These are phyloP conservation scores for Dendrocincla fuliginosa DNA, from an alignment of 2,797 vertebrate species.

Conservation along the genomic window DNA sequence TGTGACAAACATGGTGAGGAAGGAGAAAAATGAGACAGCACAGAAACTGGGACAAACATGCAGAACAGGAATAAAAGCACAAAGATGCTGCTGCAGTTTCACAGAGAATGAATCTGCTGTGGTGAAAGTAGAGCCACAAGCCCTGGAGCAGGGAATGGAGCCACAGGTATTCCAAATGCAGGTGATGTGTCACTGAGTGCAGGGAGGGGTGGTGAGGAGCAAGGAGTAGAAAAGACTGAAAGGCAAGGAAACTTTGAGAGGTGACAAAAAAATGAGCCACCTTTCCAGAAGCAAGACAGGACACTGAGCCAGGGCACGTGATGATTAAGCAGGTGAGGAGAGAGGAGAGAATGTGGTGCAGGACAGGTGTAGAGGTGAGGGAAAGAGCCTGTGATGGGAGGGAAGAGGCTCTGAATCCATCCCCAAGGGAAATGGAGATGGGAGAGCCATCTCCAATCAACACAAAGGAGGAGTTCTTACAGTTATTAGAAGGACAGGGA, in stretches of 20 bases:
- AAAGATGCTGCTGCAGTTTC: not conserved
- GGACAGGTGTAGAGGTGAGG: not conserved
- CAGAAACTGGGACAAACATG: not conserved
- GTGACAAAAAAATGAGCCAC: not conserved
- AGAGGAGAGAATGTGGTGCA: not conserved
- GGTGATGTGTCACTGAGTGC: not conserved
- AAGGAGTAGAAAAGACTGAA: not conserved
- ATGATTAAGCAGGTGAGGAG: not conserved
- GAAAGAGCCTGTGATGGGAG: not conserved
- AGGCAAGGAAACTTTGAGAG: not conserved
- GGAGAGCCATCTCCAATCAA: not conserved
- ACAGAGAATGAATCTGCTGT: not conserved
- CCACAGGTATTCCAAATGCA: accelerated
- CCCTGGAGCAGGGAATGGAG: not conserved
- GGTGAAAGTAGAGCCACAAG: not conserved
- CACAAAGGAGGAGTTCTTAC: not conserved
- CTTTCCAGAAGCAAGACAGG: not conserved
- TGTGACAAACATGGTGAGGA: not conserved
- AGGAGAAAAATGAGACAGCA: not conserved
- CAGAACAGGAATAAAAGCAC: not conserved
- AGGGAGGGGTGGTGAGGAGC: not conserved
- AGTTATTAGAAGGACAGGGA: not conserved
- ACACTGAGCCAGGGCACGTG: not conserved
- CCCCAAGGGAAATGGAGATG: not conserved
- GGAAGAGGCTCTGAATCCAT: not conserved